A percentile compares a stretch with the other conserved stretches of the same genome.
phyloP scores from a whole-genome alignment of 2,113 vertebrate species.

The Sinocyclocheilus rhinocerous region DNA sequence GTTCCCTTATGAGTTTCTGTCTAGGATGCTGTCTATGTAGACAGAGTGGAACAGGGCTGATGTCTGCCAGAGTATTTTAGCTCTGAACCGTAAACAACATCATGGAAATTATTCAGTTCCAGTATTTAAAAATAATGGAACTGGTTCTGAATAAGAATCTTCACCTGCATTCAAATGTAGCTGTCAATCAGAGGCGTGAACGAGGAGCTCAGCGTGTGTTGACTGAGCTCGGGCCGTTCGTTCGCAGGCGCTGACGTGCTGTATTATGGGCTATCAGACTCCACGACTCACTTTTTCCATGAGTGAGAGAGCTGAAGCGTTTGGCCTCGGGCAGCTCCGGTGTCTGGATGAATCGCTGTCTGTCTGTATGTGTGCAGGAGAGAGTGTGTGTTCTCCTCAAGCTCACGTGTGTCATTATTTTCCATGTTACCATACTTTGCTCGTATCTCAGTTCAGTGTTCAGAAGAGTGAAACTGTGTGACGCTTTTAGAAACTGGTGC shows the following conservation, averaged over 20 bases:
- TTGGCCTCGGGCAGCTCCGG: slow-evolving; percentile 77
- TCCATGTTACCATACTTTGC: not conserved
- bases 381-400: slow-evolving; percentile 39
- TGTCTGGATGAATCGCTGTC: slow-evolving; percentile 70
- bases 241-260: slow-evolving; percentile 57
- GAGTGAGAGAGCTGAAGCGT: slow-evolving; percentile 69
- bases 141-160: not conserved
- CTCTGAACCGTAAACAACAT: not conserved
- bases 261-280: slow-evolving; percentile 75
- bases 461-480: not conserved
- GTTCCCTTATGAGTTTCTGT: not conserved
- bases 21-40: not conserved
- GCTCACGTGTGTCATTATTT: not conserved
- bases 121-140: not conserved
- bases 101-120: not conserved
- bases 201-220: not conserved
- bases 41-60: not conserved
- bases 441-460: not conserved
- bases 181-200: not conserved
- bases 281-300: slow-evolving; percentile 78
- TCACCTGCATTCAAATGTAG: not conserved
- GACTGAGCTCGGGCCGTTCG: not conserved
- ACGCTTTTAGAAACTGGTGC: not conserved
- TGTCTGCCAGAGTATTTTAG: not conserved
- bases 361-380: slow-evolving; percentile 33